A percentile compares a stretch with the other conserved stretches of the same genome.
These are phyloP conservation scores for Teleogryllus oceanicus DNA, from an alignment of 2,888 invertebrate species.

Conservation along the genomic window DNA sequence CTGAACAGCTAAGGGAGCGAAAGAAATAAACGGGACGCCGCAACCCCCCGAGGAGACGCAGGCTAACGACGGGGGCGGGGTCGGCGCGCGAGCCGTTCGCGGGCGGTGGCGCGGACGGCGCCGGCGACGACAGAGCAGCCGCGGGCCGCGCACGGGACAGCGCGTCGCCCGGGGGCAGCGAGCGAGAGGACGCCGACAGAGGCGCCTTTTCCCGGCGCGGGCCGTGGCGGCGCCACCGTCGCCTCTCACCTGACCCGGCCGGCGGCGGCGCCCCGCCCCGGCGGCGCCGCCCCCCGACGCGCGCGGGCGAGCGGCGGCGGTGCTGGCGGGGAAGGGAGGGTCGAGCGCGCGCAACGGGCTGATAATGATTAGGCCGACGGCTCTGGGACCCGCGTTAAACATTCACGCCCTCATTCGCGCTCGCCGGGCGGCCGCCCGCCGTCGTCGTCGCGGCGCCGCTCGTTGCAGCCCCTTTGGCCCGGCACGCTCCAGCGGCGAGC, in stretches of 20 bases:
- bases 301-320: neutral
- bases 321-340: neutral
- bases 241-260: neutral
- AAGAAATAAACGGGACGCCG: neutral
- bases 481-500: too few relatives aligned
- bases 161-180: neutral
- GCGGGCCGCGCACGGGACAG: neutral
- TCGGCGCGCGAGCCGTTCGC: neutral
- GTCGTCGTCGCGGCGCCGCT: too few relatives aligned
- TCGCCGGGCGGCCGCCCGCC: neutral
- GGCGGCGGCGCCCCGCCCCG: neutral
- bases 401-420: neutral
- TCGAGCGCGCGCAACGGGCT: neutral
- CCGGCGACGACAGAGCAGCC: neutral
- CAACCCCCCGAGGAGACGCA: neutral
- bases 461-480: too few relatives aligned
- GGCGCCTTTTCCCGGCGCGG: neutral
- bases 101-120: neutral
- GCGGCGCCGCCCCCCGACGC: neutral
- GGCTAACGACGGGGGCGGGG: neutral
- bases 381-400: conserved; percentile 6
- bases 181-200: neutral
- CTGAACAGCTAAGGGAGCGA: neutral
- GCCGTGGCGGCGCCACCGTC: neutral
- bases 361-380: conserved; percentile 1